These are phyloP conservation scores for Pheosia tremula DNA, from an alignment of 2,888 invertebrate genomes.

Conservation along the genomic window DNA sequence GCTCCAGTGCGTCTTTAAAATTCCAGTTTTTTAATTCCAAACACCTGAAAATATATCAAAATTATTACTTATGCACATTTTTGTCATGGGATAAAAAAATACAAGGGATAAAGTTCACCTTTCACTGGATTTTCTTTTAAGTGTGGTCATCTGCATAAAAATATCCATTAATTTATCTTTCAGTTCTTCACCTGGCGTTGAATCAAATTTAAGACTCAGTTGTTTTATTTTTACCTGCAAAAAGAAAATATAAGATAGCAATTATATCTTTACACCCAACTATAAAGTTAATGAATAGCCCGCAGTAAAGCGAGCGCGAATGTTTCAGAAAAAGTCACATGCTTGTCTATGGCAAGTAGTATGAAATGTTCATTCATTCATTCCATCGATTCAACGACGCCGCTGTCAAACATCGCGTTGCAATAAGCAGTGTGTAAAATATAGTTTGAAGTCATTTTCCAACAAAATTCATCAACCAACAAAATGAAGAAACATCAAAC, in stretches of 20 bases:
- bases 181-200: conserved; percentile 58
- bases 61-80: background rate
- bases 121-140: conserved; percentile 53
- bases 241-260: background rate
- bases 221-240: conserved; percentile 55
- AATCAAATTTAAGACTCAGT: conserved; percentile 57
- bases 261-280: background rate
- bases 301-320: conserved; percentile 26
- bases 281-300: conserved; percentile 14
- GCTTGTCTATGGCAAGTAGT: too few species aligned
- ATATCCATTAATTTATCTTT: conserved; percentile 57
- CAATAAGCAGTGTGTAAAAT: conserved; percentile 45
- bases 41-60: conserved; percentile 81
- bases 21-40: conserved; percentile 87
- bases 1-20: conserved; percentile 68
- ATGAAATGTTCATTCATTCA: conserved; percentile 12
- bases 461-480: conserved; percentile 21
- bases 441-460: conserved; percentile 26
- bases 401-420: conserved; percentile 64
- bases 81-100: too few species aligned
- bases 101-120: conserved; percentile 43
- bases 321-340: too few species aligned
- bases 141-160: conserved; percentile 64
- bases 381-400: conserved; percentile 61
- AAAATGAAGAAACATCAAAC: conserved; percentile 81